These are phyloP conservation scores for Prionailurus bengalensis DNA, from an alignment of 2,113 vertebrate genomes.

Conservation along the genomic window DNA sequence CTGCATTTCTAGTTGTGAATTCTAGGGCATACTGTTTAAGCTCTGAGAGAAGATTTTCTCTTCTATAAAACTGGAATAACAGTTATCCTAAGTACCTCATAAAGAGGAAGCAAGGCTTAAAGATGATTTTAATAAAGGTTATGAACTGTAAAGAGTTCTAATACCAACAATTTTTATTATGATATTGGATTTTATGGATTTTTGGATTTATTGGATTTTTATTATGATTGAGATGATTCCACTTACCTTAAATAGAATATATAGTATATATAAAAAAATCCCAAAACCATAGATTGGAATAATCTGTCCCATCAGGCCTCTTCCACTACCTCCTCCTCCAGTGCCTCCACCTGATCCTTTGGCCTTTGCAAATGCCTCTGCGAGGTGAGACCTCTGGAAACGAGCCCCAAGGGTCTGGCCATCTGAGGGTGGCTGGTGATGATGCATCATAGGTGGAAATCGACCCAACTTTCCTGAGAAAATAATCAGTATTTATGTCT, in stretches of 20 bases:
- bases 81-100: neutral
- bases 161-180: conserved; percentile 26
- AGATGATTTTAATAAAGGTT: conserved; percentile 9
- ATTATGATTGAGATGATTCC: neutral
- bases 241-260: conserved; percentile 97
- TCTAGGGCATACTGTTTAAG: conserved; percentile 29
- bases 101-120: neutral
- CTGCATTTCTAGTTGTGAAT: conserved; percentile 48
- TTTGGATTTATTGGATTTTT: too few species aligned
- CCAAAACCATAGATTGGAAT: conserved; percentile 98
- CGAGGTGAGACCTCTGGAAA: conserved; percentile 89
- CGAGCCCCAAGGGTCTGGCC: conserved; percentile 83
- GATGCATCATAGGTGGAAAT: conserved; percentile 88
- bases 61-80: conserved; percentile 51
- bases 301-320: conserved; percentile 94
- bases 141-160: conserved; percentile 39
- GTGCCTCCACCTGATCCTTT: conserved; percentile 83
- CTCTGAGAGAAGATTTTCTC: conserved; percentile 21
- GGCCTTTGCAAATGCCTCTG: conserved; percentile 91
- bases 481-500: conserved; percentile 54
- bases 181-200: conserved; percentile 19
- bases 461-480: conserved; percentile 91
- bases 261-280: conserved; percentile 96
- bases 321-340: conserved; percentile 85
- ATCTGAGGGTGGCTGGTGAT: conserved; percentile 83